Conservation (phyloP, 2,888 invertebrate species). For the Amphimallon solstitiale region DNA sequence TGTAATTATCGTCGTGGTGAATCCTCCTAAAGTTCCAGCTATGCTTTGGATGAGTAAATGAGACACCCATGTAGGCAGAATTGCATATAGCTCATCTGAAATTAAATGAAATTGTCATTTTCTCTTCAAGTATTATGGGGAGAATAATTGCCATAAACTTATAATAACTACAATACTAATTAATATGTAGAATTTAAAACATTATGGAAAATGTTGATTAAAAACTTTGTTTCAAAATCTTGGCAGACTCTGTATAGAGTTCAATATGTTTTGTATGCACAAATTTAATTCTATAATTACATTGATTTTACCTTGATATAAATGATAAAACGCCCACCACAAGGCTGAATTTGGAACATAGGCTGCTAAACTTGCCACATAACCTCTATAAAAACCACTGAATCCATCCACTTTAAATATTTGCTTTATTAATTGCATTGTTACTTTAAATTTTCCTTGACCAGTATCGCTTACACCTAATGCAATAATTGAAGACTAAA, state of each 20-base stretch:
- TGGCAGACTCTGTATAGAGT: no score
- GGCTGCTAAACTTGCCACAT: constrained; percentile 88
- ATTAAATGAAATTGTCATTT: constrained; percentile 39
- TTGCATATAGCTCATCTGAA: constrained; percentile 79
- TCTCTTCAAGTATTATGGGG: no score
- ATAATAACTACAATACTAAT: no score
- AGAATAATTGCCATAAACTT: no score
- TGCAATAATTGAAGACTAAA: constrained; percentile 61
- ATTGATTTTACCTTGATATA: constrained; percentile 81
- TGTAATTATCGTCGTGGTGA: constrained; percentile 92
- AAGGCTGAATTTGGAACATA: constrained; percentile 97
- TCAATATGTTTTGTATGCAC: background rate
- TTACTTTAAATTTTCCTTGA: constrained; percentile 74
- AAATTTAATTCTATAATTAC: background rate
- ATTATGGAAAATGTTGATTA: no score
- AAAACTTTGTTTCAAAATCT: no score
- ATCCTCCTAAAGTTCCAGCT: constrained; percentile 92
- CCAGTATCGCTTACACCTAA: constrained; percentile 75
- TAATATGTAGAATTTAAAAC: no score
- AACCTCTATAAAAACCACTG: constrained; percentile 92
- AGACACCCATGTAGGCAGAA: constrained; percentile 81
- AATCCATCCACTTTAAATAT: constrained; percentile 86
- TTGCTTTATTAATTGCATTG: constrained; percentile 78
- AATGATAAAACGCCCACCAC: constrained; percentile 96
- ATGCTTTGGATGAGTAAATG: constrained; percentile 87